A percentile compares a stretch with the other conserved stretches of the same genome.
phyloP scores from a whole-genome alignment of 2,888 invertebrate genomes.

The Zygogramma bicolorata region DNA sequence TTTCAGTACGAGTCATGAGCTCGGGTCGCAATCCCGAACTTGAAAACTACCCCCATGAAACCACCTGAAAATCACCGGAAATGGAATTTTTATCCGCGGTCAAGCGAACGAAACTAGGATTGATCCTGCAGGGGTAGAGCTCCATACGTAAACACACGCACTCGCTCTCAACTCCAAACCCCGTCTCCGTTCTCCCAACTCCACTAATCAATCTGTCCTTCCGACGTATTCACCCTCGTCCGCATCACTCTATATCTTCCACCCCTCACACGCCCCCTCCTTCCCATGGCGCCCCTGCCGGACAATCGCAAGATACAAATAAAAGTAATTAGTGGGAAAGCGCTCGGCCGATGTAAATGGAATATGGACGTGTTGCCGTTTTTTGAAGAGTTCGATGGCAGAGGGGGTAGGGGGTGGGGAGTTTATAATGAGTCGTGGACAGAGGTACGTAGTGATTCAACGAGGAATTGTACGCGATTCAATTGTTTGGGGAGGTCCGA shows the following conservation, averaged over 20 bases:
- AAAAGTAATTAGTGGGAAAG: slow-evolving; percentile 46
- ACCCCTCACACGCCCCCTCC: slow-evolving; percentile 10
- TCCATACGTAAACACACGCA: background rate
- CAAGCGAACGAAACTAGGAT: background rate
- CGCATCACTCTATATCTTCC: slow-evolving; percentile 6
- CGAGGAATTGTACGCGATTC: background rate
- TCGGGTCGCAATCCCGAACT: background rate
- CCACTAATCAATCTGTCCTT: slow-evolving; percentile 64
- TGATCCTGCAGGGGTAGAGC: background rate
- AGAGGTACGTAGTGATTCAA: too few species aligned
- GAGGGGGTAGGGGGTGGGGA: background rate
- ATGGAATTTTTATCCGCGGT: background rate
- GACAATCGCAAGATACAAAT: slow-evolving; percentile 45
- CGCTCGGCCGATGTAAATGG: slow-evolving; percentile 11
- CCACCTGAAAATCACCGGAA: background rate
- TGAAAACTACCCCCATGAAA: background rate
- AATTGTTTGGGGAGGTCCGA: too few species aligned
- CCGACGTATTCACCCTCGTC: slow-evolving; percentile 33
- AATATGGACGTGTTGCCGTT: slow-evolving; percentile 26
- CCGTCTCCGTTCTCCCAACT: too few species aligned
- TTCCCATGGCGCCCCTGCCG: slow-evolving; percentile 15
- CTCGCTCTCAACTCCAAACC: background rate
- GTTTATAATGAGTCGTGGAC: too few species aligned
- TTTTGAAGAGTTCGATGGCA: background rate
- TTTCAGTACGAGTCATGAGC: background rate